Evolutionary conservation across 2,888 invertebrate species (phyloP).

Genomic region (Hecatera dysodea): DNA sequence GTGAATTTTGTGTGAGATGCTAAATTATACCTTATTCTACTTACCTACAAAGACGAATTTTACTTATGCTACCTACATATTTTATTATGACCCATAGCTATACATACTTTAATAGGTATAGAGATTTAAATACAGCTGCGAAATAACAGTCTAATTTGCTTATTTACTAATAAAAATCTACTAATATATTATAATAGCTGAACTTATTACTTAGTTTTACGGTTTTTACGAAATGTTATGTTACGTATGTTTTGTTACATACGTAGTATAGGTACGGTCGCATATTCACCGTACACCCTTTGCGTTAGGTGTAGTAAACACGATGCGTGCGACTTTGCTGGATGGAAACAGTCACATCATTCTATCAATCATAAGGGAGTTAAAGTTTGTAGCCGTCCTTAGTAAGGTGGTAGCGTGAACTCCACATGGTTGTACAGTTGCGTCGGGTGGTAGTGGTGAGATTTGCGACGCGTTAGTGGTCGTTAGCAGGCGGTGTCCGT

Average conservation of each 20-base stretch:
- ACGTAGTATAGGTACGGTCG: slow-evolving; percentile 24
- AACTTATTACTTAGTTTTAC: background rate
- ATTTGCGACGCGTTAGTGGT: slow-evolving; percentile 63
- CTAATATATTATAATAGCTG: slow-evolving; percentile 5
- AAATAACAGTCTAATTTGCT: slow-evolving; percentile 40
- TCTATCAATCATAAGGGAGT: background rate
- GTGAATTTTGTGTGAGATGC: background rate
- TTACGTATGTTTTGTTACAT: slow-evolving; percentile 30
- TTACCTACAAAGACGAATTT: background rate
- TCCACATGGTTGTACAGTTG: slow-evolving; percentile 43
- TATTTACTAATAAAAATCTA: slow-evolving; percentile 25
- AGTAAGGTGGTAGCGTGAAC: slow-evolving; percentile 50
- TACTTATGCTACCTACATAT: background rate
- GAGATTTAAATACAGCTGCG: slow-evolving; percentile 38
- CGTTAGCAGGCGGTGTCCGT: slow-evolving; percentile 74
- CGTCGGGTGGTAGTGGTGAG: slow-evolving; percentile 45
- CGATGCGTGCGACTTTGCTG: background rate
- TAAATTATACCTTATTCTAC: slow-evolving; percentile 10
- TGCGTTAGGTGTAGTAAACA: slow-evolving; percentile 15
- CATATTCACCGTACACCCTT: slow-evolving; percentile 19
- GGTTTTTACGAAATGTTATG: slow-evolving; percentile 15
- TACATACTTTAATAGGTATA: slow-evolving; percentile 16
- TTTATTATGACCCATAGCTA: slow-evolving; percentile 10
- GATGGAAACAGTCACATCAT: background rate
- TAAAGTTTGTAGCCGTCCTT: slow-evolving; percentile 12